Evolutionary conservation across 2,888 invertebrate species (phyloP).

Genomic region (Amiota communis): DNA sequence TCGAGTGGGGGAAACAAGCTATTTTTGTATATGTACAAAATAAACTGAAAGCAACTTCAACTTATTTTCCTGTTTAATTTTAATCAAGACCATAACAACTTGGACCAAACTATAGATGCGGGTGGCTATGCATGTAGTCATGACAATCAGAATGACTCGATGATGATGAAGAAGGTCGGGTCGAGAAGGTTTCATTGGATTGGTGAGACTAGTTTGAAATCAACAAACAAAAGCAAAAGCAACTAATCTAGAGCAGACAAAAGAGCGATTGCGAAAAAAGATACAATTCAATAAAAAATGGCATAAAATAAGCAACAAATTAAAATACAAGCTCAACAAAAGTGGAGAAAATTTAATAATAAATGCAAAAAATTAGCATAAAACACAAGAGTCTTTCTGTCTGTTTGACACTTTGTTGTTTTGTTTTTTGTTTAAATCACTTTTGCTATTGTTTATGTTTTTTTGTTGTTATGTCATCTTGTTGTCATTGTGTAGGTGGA

Average conservation of each 20-base stretch:
- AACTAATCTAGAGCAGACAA: constrained; percentile 19
- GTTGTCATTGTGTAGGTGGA: constrained; percentile 16
- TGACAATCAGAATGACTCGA: too few relatives aligned
- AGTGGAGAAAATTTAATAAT: constrained; percentile 41
- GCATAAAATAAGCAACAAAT: too few relatives aligned
- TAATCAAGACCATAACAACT: constrained; percentile 13
- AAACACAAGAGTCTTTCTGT: constrained; percentile 43
- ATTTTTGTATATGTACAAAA: too few relatives aligned
- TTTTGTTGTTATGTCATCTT: too few relatives aligned
- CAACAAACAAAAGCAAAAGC: constrained; percentile 7
- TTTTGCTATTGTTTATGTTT: too few relatives aligned
- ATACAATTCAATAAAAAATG: background rate
- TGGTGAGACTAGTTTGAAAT: background rate
- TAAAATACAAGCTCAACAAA: constrained; percentile 35
- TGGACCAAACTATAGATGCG: background rate
- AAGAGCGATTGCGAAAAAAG: background rate
- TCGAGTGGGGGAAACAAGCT: background rate
- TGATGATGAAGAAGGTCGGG: too few relatives aligned
- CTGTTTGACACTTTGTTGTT: too few relatives aligned
- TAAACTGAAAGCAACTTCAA: too few relatives aligned
- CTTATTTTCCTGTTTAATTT: constrained; percentile 21
- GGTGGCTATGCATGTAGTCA: background rate
- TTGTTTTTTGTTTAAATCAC: too few relatives aligned
- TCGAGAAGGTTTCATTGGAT: background rate
- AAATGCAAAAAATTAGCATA: constrained; percentile 54